Conservation (phyloP, 2,888 invertebrate genomes). For the Mythimna vitellina region DNA sequence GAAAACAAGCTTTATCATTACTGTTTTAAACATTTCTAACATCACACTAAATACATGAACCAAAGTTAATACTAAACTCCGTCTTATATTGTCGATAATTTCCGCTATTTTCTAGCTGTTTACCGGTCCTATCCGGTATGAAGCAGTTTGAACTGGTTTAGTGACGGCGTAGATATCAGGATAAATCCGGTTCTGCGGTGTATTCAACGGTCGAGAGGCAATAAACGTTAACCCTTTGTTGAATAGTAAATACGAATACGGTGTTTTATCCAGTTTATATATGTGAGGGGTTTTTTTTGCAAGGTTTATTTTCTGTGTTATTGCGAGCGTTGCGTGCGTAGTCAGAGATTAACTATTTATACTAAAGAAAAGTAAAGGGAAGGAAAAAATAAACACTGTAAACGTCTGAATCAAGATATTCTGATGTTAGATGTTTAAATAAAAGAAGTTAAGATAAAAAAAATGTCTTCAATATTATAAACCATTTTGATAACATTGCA, state of each 20-base stretch:
- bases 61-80: constrained; percentile 20
- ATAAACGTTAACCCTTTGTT: constrained; percentile 69
- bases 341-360: constrained; percentile 53
- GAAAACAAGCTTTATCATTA: neutral
- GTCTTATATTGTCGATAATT: constrained; percentile 53
- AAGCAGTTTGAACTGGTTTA: constrained; percentile 60
- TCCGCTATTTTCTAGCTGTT: constrained; percentile 61
- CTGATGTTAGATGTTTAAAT: neutral
- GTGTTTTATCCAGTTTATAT: constrained; percentile 56
- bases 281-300: constrained; percentile 45
- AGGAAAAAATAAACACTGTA: constrained; percentile 20
- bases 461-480: neutral
- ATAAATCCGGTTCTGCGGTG: constrained; percentile 66
- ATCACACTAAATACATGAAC: neutral
- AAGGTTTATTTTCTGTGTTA: constrained; percentile 52
- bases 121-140: constrained; percentile 53
- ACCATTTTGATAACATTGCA: neutral
- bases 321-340: constrained; percentile 43
- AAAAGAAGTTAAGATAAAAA: neutral
- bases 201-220: constrained; percentile 60
- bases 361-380: constrained; percentile 19
- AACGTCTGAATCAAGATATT: constrained; percentile 2
- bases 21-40: neutral
- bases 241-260: constrained; percentile 65
- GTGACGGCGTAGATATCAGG: constrained; percentile 58